Base-by-base conservation (phyloP, 2,113 vertebrate species). In the Hyperopisus bebe region DNA sequence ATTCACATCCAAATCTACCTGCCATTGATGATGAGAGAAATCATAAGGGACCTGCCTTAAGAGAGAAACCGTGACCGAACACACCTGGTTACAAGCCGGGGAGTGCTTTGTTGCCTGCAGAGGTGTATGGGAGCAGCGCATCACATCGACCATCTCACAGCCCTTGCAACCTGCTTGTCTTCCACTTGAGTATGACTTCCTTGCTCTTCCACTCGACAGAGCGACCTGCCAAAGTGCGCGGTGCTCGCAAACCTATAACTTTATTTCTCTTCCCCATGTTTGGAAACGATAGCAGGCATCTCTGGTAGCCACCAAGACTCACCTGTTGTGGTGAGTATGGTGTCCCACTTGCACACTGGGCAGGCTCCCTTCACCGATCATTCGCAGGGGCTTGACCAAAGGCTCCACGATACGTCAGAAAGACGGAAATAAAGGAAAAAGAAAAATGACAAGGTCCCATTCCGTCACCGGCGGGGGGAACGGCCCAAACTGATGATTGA, bases 401-500 rank as follows among this genome's bases (percentile, higher is more conserved):
- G 24, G 48, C 85, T 27, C 24, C 15, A 11, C 0, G 10, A 7
- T 53, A 51, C 3, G 3, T 51, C 46, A 19, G 27, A n/a, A 42
- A 42, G 74, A 80, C 10, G 10, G 62, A 70, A 70, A 31, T 70
- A 70, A 70, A 70, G 62, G 27, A 70, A 31, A 70, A 70, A 70
- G n/a, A 70, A 70, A 31, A 70, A 70, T 27, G 15, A 35, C 13
- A 39, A 80, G 74, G 17, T 35, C 15, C 47, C 4, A 15, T 31
- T 51, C 27, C 48, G 17, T 84, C 82, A 84, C 21, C 17, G 10
- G 44, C 1, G 6, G 31, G 31, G 27, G 55, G 35, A 87, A 6
- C n/a, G 88, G n/a, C 42, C 83, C 27, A 3, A 42, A 50, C 13
- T 39, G 66, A 80, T 89, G 88, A 89, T 53, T 89, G 48, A 89